These are phyloP conservation scores for Tapirus indicus DNA, from an alignment of 2,797 vertebrate species.

Conservation along the genomic window DNA sequence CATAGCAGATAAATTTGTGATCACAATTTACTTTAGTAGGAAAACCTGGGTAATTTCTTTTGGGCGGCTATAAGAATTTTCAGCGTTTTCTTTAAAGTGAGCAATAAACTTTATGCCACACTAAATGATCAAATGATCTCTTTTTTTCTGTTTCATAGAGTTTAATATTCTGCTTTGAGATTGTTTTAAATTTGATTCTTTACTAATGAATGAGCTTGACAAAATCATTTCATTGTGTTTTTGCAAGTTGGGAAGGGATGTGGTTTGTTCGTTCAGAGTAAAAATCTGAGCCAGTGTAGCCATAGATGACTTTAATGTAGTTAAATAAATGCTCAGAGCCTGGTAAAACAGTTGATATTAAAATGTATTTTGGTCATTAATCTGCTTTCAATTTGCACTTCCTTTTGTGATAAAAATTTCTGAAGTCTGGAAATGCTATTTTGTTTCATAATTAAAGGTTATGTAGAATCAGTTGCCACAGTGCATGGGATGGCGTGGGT, in stretches of 20 bases:
- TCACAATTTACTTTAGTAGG: not conserved
- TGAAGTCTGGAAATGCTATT: not conserved
- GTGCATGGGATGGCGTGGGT: not conserved
- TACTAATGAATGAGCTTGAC: constrained; percentile 7
- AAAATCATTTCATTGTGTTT: constrained; percentile 49
- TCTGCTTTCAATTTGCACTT: constrained; percentile 40
- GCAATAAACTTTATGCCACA: not conserved
- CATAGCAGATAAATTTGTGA: not conserved
- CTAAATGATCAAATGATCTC: constrained; percentile 24
- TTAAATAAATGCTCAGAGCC: not conserved
- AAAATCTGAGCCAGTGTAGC: not conserved
- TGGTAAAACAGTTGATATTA: not conserved
- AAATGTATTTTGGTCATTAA: not conserved
- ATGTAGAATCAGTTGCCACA: not conserved
- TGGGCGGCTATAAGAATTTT: not conserved
- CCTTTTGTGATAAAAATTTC: constrained; percentile 17
- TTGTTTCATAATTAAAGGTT: not conserved
- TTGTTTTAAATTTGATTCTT: constrained; percentile 38
- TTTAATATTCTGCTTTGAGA: constrained; percentile 8
- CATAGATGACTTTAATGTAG: not conserved
- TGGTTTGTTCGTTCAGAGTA: not conserved
- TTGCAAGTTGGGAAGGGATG: not conserved
- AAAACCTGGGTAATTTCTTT: constrained; percentile 33
- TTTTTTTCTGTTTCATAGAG: not conserved
- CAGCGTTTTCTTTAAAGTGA: constrained; percentile 21